These are phyloP conservation scores for Diarsia mendica DNA, from an alignment of 2,888 invertebrate genomes.

Conservation along the genomic window DNA sequence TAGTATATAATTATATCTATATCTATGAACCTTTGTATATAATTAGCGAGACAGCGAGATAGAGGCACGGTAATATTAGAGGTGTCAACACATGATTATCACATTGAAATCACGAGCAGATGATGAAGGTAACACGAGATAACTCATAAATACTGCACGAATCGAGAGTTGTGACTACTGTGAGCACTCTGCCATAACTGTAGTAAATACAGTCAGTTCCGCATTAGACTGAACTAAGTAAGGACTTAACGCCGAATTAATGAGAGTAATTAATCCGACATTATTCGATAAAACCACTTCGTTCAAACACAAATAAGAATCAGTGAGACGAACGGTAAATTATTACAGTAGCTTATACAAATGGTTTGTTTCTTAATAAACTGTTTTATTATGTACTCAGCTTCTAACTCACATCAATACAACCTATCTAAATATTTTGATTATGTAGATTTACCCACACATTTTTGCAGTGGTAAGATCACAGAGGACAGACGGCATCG, in stretches of 20 bases:
- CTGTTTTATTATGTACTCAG: not conserved
- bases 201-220: conserved; percentile 59
- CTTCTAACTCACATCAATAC: not conserved
- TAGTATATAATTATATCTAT: not conserved
- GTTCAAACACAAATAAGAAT: conserved; percentile 40
- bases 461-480: not conserved
- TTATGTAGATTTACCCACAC: not conserved
- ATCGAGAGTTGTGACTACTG: conserved; percentile 44
- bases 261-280: conserved; percentile 60
- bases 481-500: not conserved
- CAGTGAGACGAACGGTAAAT: conserved; percentile 39
- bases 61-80: too few relatives aligned
- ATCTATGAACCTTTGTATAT: not conserved
- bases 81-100: conserved; percentile 29
- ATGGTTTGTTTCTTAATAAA: conserved; percentile 7
- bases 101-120: conserved; percentile 36
- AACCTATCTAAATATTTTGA: not conserved
- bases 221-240: conserved; percentile 58
- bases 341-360: conserved; percentile 22
- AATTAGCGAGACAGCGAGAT: conserved; percentile 5
- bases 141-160: conserved; percentile 36
- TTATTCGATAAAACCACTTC: conserved; percentile 48
- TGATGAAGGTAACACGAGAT: conserved; percentile 16
- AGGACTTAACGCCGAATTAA: conserved; percentile 63
- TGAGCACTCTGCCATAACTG: conserved; percentile 40